Evolutionary conservation across 2,797 vertebrate genomes (phyloP).

Genomic region (Cirrhinus mrigala): DNA sequence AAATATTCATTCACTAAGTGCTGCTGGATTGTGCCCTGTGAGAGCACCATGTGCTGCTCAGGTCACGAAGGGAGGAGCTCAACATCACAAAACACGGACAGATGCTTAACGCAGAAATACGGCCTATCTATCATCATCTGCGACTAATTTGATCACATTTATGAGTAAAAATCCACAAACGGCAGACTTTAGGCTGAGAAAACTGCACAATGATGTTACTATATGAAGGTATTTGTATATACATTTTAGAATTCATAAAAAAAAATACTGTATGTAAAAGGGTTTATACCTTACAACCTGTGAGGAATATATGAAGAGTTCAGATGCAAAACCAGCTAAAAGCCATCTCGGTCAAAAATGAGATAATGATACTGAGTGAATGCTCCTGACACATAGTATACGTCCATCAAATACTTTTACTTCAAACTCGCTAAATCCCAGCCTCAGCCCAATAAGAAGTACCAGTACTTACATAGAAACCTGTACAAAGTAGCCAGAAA

Average conservation of each 20-base stretch:
- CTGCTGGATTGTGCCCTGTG: slow-evolving; percentile 89
- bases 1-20: slow-evolving; percentile 98
- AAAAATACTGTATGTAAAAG: background rate
- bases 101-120: background rate
- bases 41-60: slow-evolving; percentile 93
- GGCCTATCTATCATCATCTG: background rate
- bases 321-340: too few species aligned
- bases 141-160: background rate
- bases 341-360: too few species aligned
- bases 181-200: background rate
- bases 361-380: too few species aligned
- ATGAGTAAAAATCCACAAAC: background rate
- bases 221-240: too few species aligned
- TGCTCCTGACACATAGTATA: too few species aligned
- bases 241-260: too few species aligned
- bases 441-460: too few species aligned
- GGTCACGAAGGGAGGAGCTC: slow-evolving; percentile 68
- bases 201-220: background rate
- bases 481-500: too few species aligned
- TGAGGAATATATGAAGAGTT: too few species aligned
- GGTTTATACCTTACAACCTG: background rate
- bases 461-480: too few species aligned
- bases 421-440: too few species aligned
- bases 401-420: too few species aligned
- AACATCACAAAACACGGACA: background rate